Percentiles rank a stretch among this genome's conserved stretches.
These are phyloP conservation scores for Panonychus citri DNA, from an alignment of 1,140 invertebrate genomes.

Conservation along the genomic window DNA sequence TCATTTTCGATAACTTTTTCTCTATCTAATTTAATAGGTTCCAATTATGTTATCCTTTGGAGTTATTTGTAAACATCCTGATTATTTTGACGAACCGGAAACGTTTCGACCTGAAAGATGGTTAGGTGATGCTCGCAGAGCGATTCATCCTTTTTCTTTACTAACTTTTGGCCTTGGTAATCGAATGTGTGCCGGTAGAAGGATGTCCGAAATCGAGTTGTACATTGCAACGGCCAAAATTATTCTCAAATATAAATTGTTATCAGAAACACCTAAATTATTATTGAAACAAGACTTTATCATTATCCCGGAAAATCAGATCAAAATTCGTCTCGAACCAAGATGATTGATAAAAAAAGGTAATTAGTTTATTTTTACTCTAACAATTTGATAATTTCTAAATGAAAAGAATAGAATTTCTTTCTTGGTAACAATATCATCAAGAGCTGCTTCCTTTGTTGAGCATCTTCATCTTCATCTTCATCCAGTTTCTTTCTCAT, in stretches of 20 bases:
- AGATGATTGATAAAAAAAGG: too few species aligned
- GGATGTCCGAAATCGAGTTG: conserved; percentile 42
- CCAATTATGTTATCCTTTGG: conserved; percentile 62
- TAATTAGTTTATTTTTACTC: too few species aligned
- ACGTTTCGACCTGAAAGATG: conserved; percentile 57
- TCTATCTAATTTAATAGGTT: conserved; percentile 42
- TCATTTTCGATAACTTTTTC: background rate
- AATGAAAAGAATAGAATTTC: too few species aligned
- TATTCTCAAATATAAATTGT: conserved; percentile 13
- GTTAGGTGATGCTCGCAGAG: conserved; percentile 27
- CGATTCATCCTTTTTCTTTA: conserved; percentile 36
- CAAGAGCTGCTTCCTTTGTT: too few species aligned
- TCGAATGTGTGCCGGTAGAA: conserved; percentile 30
- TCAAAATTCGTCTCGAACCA: conserved; percentile 8
- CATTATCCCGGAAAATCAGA: conserved; percentile 12
- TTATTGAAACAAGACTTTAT: conserved; percentile 13
- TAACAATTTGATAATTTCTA: too few species aligned
- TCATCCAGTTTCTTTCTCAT: too few species aligned
- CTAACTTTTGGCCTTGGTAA: conserved; percentile 64
- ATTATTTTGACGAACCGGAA: conserved; percentile 47
- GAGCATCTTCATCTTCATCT: too few species aligned
- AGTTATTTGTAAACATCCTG: conserved; percentile 47
- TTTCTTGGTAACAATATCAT: too few species aligned
- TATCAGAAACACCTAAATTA: conserved; percentile 2
- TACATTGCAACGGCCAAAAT: conserved; percentile 48